Percentiles rank a stretch among this genome's conserved stretches.
Evolutionary conservation across 2,888 invertebrate species (phyloP).

Genomic region (Sipha maydis): DNA sequence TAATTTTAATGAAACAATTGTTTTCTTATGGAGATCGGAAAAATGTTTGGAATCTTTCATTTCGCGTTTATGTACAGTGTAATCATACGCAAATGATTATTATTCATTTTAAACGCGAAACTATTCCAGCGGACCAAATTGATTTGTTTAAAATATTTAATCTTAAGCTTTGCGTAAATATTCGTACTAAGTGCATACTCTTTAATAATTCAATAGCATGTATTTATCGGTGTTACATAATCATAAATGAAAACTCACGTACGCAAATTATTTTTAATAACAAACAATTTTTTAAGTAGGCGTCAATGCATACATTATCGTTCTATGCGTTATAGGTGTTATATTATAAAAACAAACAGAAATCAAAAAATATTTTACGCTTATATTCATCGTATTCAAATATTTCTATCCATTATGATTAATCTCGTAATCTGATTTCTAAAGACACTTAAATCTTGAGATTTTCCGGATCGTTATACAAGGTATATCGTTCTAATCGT

Average conservation of each 20-base stretch:
- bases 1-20: slow-evolving; percentile 51
- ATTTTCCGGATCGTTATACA: no score
- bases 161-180: slow-evolving; percentile 1
- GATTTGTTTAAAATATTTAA: slow-evolving; percentile 12
- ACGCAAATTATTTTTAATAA: background rate
- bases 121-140: background rate
- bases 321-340: no score
- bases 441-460: background rate
- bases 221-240: background rate
- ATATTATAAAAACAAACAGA: no score
- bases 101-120: background rate
- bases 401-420: background rate
- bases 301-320: no score
- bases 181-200: background rate
- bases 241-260: background rate
- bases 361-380: no score
- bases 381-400: background rate
- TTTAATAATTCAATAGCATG: no score
- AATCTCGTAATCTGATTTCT: background rate
- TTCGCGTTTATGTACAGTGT: background rate
- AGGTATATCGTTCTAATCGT: no score
- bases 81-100: background rate
- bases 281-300: background rate
- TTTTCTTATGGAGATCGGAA: background rate
- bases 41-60: slow-evolving; percentile 15